Evolutionary conservation across 1,140 invertebrate genomes (phyloP).

Genomic region (Sminthurides bifidus): DNA sequence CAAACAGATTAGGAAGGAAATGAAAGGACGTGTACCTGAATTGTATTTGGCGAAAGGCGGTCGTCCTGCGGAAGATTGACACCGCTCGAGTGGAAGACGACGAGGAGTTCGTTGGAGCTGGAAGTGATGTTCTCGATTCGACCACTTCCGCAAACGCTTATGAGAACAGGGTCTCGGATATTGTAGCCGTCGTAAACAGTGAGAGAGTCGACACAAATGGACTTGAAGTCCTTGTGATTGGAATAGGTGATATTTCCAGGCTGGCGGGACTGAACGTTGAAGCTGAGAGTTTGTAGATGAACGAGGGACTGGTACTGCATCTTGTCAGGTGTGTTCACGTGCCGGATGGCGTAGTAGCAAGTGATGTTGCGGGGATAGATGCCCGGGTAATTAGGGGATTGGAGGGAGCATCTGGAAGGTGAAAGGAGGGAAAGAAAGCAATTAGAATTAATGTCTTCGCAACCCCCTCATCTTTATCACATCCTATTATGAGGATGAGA

Average conservation of each 20-base stretch:
- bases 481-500: background rate
- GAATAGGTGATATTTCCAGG: conserved; percentile 1
- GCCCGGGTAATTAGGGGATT: conserved; percentile 74
- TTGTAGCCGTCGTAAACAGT: conserved; percentile 70
- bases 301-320: background rate
- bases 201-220: conserved; percentile 35
- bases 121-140: background rate
- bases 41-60: background rate
- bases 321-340: conserved; percentile 47
- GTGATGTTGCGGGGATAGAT: conserved; percentile 68
- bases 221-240: background rate
- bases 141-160: conserved; percentile 69
- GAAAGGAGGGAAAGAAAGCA: conserved; percentile 27
- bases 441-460: conserved; percentile 16
- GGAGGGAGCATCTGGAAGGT: conserved; percentile 49
- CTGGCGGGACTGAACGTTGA: conserved; percentile 2
- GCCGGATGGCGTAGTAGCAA: conserved; percentile 63
- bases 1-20: too few relatives aligned
- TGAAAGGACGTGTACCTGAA: background rate
- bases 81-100: background rate
- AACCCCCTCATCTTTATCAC: background rate
- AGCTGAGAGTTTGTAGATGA: background rate
- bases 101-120: conserved; percentile 4
- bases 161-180: conserved; percentile 50
- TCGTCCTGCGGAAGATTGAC: conserved; percentile 1